Percentiles rank a stretch among this genome's conserved stretches.
Evolutionary conservation across 2,888 invertebrate genomes (phyloP).

Genomic region (Chironomus riparius): DNA sequence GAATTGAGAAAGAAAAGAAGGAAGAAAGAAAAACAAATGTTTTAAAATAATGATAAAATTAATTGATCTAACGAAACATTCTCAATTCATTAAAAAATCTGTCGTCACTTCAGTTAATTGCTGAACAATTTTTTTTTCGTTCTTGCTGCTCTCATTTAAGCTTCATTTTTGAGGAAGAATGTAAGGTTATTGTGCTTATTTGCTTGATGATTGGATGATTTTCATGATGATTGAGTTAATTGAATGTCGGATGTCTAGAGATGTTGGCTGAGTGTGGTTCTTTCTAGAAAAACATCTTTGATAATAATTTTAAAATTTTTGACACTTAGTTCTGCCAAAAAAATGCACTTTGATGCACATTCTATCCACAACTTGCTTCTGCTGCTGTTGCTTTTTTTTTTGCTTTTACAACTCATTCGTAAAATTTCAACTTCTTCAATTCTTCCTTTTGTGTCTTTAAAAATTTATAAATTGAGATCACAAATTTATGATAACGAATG

Average conservation of each 20-base stretch:
- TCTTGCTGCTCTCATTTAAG: background rate
- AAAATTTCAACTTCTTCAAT: too few relatives aligned
- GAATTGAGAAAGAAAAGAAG: too few relatives aligned
- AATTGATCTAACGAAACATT: slow-evolving; percentile 3
- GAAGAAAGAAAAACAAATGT: background rate
- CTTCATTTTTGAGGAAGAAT: background rate
- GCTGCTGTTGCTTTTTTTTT: background rate
- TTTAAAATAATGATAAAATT: slow-evolving; percentile 6
- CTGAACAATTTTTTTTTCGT: background rate
- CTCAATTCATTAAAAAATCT: slow-evolving; percentile 9
- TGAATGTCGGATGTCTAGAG: too few relatives aligned
- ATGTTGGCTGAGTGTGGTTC: too few relatives aligned
- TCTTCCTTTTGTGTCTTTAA: too few relatives aligned
- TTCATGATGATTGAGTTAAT: too few relatives aligned
- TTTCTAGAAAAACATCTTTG: too few relatives aligned
- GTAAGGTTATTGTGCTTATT: too few relatives aligned
- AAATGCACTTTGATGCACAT: too few relatives aligned
- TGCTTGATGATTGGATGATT: too few relatives aligned
- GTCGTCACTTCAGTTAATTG: slow-evolving; percentile 14
- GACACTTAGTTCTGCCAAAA: too few relatives aligned
- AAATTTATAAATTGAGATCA: background rate
- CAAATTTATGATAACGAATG: background rate
- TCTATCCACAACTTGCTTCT: background rate
- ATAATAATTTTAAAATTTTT: too few relatives aligned
- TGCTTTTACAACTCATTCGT: background rate